Evolutionary conservation across 1,140 invertebrate genomes (phyloP), one percentile per base, ranked within the genome.

Genomic region (Musca domestica): DNA sequence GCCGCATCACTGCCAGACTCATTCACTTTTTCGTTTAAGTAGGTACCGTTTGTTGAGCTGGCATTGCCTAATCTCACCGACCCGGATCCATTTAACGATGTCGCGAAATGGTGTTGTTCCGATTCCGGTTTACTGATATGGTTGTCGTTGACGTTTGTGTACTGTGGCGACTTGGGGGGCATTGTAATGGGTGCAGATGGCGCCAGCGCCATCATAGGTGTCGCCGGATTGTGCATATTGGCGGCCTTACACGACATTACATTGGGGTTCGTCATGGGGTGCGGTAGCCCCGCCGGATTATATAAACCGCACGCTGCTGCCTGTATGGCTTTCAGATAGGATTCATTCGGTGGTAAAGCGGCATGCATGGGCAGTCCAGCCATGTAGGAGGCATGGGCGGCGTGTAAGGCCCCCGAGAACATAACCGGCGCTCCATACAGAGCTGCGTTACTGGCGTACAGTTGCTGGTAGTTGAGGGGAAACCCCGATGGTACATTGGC

Each of bases 1-100:
- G 34, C 48, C 12, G 41, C 49, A 9, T 68, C 66, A 14, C 34
- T 22, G 15, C 22, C 27, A 2, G 51, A 17, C 22, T 54, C 64
- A 47, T 52, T 68, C 46, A 65, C 70, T 61, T 71, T 71, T 12
- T 64, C 61, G 54, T 68, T 66, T 2, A 71, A 19, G 20, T 68
- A 71, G 25, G 66, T 67, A n/a, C 66, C 67, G 17, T 47, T 64
- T 19, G 49, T 49, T 5, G 34, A 41, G 34, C 34, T 41, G 34
- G 34, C 12, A 41, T 12, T 5, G 12, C 34, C 34, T 12, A 41
- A 41, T 10, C 34, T 41, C 12, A 41, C 34, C 2, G 34, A 12
- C 10, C 34, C 34, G 10, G 34, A 2, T 2, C 5, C 10, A 41
- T 22, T 63, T 27, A 19, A 41, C 9, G 5, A 23, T n/a, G 56